Base-by-base conservation (phyloP, 2,113 vertebrate species). In the Telmatochromis bifrenatus region DNA sequence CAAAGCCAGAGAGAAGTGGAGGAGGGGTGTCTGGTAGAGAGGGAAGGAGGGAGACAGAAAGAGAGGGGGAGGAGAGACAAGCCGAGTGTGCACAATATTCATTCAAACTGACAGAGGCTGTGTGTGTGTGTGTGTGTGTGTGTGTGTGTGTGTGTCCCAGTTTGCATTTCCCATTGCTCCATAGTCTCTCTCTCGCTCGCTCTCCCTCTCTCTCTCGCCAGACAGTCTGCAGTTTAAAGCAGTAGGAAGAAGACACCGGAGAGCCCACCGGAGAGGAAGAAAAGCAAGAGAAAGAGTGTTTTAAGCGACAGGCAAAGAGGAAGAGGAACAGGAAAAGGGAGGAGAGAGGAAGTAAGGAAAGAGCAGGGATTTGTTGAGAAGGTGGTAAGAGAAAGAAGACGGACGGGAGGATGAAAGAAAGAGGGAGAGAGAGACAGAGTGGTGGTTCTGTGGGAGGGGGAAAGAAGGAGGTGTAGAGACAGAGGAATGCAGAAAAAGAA, bases 91-190 rank as follows among this genome's bases (percentile, higher is more conserved):
- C 93, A 95, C 94, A 95, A 94, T 95, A 93, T 96, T 96, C 95
- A 96, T 96, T 96, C 95, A 96, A 95, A 96, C 91, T 95, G 95
- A 95, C 95, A 95, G 91, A 94, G 94, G 81, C 93, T 94, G 94
- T 92, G 87, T 89, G 90, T 93, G 91, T 93, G 94, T 89, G 83
- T 33, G 51, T 53, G 94, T 90, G 90, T 79, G 83, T 47, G 84
- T 91, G 94, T 89, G 83, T 33, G 51, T 53, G 94, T 90, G 90
- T 79, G 83, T 47, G 84, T 91, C 95, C 95, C 95, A 95, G 94
- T 94, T 92, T 96, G 93, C 94, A 94, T 95, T 95, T 93, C 90
- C 84, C 92, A 73, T 33, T 87, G 92, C 89, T 87, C 82, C 91
- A 79, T 84, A 19, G 33, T 83, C 86, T 84, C 84, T 62, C 55